phyloP scores from a whole-genome alignment of 2,797 vertebrate genomes.

The Hemibagrus guttatus region DNA sequence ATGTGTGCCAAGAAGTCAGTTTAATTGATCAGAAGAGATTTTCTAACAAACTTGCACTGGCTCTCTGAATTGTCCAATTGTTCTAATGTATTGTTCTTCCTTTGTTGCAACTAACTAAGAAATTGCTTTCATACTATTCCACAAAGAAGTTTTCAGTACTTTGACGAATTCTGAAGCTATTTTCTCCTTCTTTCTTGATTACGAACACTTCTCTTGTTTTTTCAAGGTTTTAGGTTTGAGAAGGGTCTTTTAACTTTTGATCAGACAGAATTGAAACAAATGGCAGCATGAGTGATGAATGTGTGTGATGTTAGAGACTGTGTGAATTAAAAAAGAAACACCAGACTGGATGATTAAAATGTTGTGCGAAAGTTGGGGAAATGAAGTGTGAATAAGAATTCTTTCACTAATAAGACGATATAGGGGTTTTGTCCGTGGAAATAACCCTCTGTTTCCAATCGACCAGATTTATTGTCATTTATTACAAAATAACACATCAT shows the following conservation, averaged over 20 bases:
- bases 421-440: background rate
- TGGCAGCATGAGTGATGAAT: background rate
- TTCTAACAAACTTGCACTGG: background rate
- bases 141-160: background rate
- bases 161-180: background rate
- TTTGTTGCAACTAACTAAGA: background rate
- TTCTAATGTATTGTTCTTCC: constrained; percentile 5
- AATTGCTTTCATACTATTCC: background rate
- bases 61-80: background rate
- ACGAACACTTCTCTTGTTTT: constrained; percentile 3
- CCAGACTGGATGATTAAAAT: background rate
- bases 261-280: constrained; percentile 32
- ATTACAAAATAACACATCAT: background rate
- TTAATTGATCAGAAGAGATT: background rate
- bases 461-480: background rate
- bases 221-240: constrained; percentile 16
- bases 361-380: background rate
- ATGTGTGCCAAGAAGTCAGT: background rate
- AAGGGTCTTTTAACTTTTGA: constrained; percentile 19
- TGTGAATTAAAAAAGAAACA: constrained; percentile 22
- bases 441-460: background rate
- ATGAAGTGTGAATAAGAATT: background rate
- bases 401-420: background rate
- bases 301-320: constrained; percentile 24
- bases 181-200: constrained; percentile 32